phyloP scores from a whole-genome alignment of 92 coral and sea anemone genomes.

The Isaurus tuberculatus region DNA sequence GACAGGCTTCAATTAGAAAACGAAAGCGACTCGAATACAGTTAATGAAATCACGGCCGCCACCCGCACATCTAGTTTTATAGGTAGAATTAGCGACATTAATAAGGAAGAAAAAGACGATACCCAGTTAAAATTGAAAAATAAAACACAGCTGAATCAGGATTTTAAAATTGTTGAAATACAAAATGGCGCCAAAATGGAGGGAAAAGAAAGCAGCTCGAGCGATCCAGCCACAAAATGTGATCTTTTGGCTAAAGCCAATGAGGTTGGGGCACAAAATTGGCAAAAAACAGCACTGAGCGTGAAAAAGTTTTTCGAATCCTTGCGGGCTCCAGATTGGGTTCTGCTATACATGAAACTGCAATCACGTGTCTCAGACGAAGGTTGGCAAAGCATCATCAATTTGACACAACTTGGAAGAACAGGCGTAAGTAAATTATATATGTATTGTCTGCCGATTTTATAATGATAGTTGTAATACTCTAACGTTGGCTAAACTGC shows the following conservation, averaged over 20 bases:
- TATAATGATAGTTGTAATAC: background rate
- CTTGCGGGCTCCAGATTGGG: conserved; percentile 11
- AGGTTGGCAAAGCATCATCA: conserved; percentile 14
- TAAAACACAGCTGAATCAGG: conserved; percentile 12
- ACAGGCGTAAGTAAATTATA: conserved; percentile 3
- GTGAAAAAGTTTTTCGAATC: conserved; percentile 13
- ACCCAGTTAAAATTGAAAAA: background rate
- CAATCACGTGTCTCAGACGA: background rate
- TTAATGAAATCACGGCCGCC: conserved; percentile 14
- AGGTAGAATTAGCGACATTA: conserved; percentile 18
- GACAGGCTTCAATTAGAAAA: conserved; percentile 20
- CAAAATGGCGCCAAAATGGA: conserved; percentile 30
- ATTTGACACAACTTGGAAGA: conserved; percentile 19
- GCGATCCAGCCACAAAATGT: conserved; percentile 17
- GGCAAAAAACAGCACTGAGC: background rate
- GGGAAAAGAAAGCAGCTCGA: conserved; percentile 12
- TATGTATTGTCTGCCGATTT: background rate
- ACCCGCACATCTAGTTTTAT: background rate
- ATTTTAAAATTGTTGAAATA: background rate
- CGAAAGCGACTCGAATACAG: conserved; percentile 8
- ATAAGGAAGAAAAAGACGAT: background rate
- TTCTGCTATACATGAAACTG: conserved; percentile 2
- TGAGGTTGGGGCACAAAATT: conserved; percentile 6
- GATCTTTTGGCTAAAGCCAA: conserved; percentile 12
- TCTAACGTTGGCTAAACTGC: no score